phyloP scores from a whole-genome alignment of 2,113 vertebrate genomes.

The Trichomycterus rosablanca region DNA sequence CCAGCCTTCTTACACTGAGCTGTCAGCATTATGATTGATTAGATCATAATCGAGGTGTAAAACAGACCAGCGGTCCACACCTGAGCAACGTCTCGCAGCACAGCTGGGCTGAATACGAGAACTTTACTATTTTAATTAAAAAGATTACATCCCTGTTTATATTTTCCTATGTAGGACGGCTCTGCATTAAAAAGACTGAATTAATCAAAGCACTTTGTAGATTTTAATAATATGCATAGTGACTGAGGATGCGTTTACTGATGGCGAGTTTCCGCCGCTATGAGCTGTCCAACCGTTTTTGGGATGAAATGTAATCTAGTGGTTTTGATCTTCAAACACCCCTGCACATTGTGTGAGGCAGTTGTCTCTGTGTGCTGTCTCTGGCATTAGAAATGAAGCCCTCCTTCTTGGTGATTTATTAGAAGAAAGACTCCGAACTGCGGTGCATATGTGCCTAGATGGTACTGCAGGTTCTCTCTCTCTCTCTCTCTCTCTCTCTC shows the following conservation, averaged over 20 bases:
- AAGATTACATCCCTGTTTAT: conserved; percentile 4
- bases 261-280: neutral
- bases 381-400: conserved; percentile 37
- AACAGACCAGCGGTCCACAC: conserved; percentile 36
- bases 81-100: conserved; percentile 31
- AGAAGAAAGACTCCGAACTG: conserved; percentile 32
- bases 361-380: conserved; percentile 26
- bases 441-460: conserved; percentile 14
- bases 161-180: conserved; percentile 2
- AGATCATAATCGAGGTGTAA: conserved; percentile 51
- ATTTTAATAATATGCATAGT: conserved; percentile 23
- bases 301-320: conserved; percentile 29
- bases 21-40: conserved; percentile 51
- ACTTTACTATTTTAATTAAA: conserved; percentile 28
- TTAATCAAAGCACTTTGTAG: neutral
- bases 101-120: neutral
- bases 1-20: conserved; percentile 34
- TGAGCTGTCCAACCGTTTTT: conserved; percentile 20
- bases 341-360: conserved; percentile 28
- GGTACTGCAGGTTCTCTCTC: conserved; percentile 17
- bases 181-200: conserved; percentile 10
- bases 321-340: conserved; percentile 41
- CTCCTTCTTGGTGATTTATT: conserved; percentile 39
- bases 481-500: conserved; percentile 23
- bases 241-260: conserved; percentile 20